Evolutionary conservation across 1,140 invertebrate species (phyloP), one percentile per base, ranked within the genome.

Genomic region (Lordiphosa clarofinis): DNA sequence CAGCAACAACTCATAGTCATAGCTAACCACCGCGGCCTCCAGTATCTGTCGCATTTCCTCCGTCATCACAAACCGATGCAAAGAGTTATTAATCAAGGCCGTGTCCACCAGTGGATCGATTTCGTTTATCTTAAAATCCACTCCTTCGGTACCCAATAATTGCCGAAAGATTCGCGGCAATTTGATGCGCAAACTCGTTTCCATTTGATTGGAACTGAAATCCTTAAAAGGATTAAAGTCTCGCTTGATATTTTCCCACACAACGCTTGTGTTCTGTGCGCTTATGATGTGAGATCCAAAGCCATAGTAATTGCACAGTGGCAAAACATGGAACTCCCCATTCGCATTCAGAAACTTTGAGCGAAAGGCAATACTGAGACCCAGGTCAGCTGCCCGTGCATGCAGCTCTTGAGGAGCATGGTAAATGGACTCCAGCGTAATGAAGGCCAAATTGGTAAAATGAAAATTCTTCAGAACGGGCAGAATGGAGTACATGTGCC

Each of bases 401-500:
- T 68, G 64, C 19, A 87, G 49, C 0, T 78, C 67, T 0, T 46
- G 43, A 2, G 70, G 36, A 1, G 40, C 62, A 53, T 86, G 82
- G 21, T 87, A 87, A 15, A 87, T 55, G 1, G 86, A 87, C 12
- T 86, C 86, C 4, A 87, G 49, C 0, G 69, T 73, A 1, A 87
- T 31, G 19, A 87, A 87, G 4, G 55, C 48, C 33, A 87, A 21
- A 39, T 87, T 87, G 8, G 61, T 69, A 3, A 87, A 82, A 6
- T 61, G 40, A 0, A 60, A 49, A 2, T 82, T 55, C 55, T 86
- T 87, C 5, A 87, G 59, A 8, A 75, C 48, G 5, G 86, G 86
- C 47, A 87, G 37, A 11, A 87, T 71, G 4, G 86, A 74, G 59
- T 87, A 87, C 65, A 87, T 86, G 42, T 87, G 79, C 86, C 86